A percentile compares a stretch with the other conserved stretches of the same genome.
Evolutionary conservation across 2,888 invertebrate genomes (phyloP).

Genomic region (Amblyjoppa fuscipennis): DNA sequence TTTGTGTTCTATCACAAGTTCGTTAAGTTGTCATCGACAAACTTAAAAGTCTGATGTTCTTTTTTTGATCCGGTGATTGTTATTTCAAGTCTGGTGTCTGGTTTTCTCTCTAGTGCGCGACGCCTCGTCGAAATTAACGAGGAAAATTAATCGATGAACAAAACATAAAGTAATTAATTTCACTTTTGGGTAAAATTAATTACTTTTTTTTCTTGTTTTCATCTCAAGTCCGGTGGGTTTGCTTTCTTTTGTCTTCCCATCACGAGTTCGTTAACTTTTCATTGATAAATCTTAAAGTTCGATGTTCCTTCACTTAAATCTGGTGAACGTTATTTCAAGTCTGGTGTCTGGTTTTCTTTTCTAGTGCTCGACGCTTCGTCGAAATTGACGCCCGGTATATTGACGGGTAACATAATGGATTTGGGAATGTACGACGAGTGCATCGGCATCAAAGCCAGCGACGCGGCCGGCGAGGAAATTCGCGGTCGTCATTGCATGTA

Average conservation of each 20-base stretch:
- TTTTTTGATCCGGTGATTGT: not conserved
- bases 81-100: not conserved
- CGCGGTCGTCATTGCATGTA: conserved; percentile 84
- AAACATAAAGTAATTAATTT: too few species aligned
- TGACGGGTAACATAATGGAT: conserved; percentile 84
- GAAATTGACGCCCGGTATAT: conserved; percentile 85
- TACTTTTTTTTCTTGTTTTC: too few species aligned
- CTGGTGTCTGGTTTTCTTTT: conserved; percentile 63
- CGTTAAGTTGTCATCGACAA: too few species aligned
- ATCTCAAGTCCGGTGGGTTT: too few species aligned
- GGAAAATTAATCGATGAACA: too few species aligned
- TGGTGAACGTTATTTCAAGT: not conserved
- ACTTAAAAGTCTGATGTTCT: too few species aligned
- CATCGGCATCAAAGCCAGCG: conserved; percentile 68
- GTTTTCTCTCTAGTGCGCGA: conserved; percentile 85
- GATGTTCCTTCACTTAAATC: not conserved
- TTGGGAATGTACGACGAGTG: conserved; percentile 86
- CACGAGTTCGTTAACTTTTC: too few species aligned
- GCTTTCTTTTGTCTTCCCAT: too few species aligned
- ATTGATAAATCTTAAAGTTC: too few species aligned
- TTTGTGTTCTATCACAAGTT: too few species aligned
- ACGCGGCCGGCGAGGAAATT: conserved; percentile 76
- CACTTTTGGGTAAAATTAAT: too few species aligned
- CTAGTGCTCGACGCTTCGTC: conserved; percentile 86
- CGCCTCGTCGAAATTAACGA: conserved; percentile 85